phyloP scores from a whole-genome alignment of 2,888 invertebrate genomes.

The Callyntrura guangdongensis region DNA sequence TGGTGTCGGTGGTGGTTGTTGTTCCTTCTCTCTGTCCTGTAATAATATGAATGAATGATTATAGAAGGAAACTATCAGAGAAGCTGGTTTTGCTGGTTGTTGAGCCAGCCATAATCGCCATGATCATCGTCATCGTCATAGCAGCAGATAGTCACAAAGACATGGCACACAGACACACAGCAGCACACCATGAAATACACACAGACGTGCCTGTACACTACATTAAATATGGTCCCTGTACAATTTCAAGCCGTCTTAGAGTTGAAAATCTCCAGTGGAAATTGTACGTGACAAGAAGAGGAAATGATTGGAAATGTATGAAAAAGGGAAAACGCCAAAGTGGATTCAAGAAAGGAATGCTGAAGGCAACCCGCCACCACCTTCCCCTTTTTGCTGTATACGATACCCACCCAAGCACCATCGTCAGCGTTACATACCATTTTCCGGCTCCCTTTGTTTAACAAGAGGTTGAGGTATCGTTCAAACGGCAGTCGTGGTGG shows the following conservation, averaged over 20 bases:
- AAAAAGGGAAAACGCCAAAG: constrained; percentile 73
- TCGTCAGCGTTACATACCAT: background rate
- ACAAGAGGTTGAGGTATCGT: constrained; percentile 19
- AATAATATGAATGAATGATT: constrained; percentile 67
- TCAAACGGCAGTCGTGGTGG: background rate
- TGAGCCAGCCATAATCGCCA: constrained; percentile 59
- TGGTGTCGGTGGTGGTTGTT: constrained; percentile 55
- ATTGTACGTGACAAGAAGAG: constrained; percentile 81
- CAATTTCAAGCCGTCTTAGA: constrained; percentile 81
- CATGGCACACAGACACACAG: constrained; percentile 55
- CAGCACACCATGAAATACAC: constrained; percentile 73
- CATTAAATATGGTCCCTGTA: constrained; percentile 81
- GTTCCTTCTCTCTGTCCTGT: constrained; percentile 38
- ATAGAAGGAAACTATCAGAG: constrained; percentile 65
- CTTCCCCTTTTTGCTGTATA: too few species aligned
- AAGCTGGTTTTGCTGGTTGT: constrained; percentile 54
- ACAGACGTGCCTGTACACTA: constrained; percentile 79
- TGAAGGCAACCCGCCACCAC: constrained; percentile 5
- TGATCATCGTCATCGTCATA: constrained; percentile 42
- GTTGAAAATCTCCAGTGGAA: constrained; percentile 81
- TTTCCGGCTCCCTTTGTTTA: background rate
- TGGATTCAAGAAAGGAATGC: constrained; percentile 72
- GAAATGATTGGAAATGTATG: constrained; percentile 81
- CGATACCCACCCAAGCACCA: background rate
- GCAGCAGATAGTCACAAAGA: constrained; percentile 25